Base-by-base conservation (phyloP, 2,888 invertebrate species). In the Cephus spinipes region DNA sequence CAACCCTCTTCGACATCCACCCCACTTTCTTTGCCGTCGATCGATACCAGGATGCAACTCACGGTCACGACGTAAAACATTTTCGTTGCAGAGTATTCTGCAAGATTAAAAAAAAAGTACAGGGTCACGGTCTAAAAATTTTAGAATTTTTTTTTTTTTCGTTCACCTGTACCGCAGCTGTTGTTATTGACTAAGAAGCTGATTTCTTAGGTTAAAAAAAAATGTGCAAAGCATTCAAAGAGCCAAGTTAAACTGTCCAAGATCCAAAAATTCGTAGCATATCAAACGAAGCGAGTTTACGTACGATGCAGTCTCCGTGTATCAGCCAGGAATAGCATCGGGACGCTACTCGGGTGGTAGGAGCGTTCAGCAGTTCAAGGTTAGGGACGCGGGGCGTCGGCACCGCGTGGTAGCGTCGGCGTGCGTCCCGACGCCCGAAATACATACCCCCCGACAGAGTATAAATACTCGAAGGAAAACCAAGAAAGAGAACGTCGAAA, bases 281-380 rank as follows among this genome's bases (percentile, higher is more conserved):
- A 71, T 31, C 71, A 4, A 71, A 31, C 12, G 15, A 33, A 12
- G 71, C 32, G 71, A 31, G 15, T 33, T 33, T 71, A 71, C 71
- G 4, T 23, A 31, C 31, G 71, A 33, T 71, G 71, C 71, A 71
- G 31, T 33, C 71, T 71, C 31, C 71, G 33, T 33, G 31, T 31
- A 31, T 33, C 75, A 75, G 78, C 78, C 83, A 78, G 79, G 81
- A 84, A 84, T 84, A 84, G 82, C 79, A 73, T 79, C 23, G 82
- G 79, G 79, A 83, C 80, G 75, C 78, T 80, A 80, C 40, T 74
- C 74, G 36, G 74, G 23, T 30, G 35, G 30, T 35, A 34, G 74
- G 3, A 74, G 74, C 74, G 34, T 86, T 88, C 88, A 87, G 87
- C 89, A 88, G 90, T 90, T 90, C 90, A 90, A 90, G 90, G 90